Evolutionary conservation across 2,797 vertebrate species (phyloP).

Genomic region (Propithecus deckenii): DNA sequence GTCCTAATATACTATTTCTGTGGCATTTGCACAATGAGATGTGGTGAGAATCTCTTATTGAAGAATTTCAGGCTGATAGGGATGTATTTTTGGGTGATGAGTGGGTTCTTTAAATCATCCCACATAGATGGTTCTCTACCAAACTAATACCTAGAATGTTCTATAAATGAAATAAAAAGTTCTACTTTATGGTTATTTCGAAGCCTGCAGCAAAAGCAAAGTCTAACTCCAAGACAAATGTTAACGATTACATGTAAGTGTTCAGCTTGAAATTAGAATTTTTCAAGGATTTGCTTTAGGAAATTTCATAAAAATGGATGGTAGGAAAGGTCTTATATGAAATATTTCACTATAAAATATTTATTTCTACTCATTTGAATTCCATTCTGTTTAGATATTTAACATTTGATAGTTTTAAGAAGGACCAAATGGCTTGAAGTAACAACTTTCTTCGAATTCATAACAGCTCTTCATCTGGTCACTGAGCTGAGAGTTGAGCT

Average conservation of each 20-base stretch:
- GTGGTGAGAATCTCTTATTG: background rate
- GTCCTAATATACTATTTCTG: background rate
- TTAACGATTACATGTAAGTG: conserved; percentile 23
- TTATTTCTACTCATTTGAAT: conserved; percentile 73
- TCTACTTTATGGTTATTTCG: conserved; percentile 34
- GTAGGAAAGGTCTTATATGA: conserved; percentile 51
- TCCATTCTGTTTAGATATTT: conserved; percentile 68
- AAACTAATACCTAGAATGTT: conserved; percentile 41
- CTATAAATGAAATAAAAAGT: conserved; percentile 43
- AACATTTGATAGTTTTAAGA: conserved; percentile 68
- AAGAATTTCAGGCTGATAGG: conserved; percentile 42
- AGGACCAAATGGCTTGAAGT: conserved; percentile 63
- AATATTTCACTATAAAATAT: conserved; percentile 60
- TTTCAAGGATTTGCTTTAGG: conserved; percentile 49
- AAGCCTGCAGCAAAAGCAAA: conserved; percentile 44
- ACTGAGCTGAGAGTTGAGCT: conserved; percentile 57
- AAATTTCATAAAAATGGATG: conserved; percentile 56
- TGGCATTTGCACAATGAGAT: background rate
- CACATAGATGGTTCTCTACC: background rate
- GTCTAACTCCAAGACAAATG: conserved; percentile 44
- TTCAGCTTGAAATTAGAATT: conserved; percentile 38
- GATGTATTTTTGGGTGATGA: conserved; percentile 17
- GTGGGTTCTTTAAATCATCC: conserved; percentile 46
- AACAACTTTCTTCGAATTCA: conserved; percentile 65
- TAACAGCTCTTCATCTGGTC: conserved; percentile 70